Base-by-base conservation (phyloP, 2,888 invertebrate species). In the Xestia c-nigrum region DNA sequence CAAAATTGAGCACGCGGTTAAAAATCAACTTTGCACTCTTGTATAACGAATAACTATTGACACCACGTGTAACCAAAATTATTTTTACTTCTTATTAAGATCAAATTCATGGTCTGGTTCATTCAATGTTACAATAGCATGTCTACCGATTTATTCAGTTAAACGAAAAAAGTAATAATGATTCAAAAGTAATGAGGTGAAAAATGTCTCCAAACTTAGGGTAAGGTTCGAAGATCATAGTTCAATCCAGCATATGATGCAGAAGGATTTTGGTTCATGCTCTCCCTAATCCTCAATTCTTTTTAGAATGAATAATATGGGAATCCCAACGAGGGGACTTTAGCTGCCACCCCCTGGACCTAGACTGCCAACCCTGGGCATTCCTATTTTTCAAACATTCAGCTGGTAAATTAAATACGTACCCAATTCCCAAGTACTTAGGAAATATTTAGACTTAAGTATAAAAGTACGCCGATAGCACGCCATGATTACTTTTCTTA, bases 401-500 rank as follows among this genome's bases (percentile, higher is more conserved):
- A 63, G 40, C n/a, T n/a, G 40, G n/a, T 6, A 40, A 40, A n/a
- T 46, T 19, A 31, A 12, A 12, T n/a, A 12, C 12, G 6, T 4
- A 63, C n/a, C 21, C 12, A 3, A n/a, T n/a, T 6, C n/a, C 1
- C n/a, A 6, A n/a, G 40, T 63, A 40, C 7, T 14, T 40, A 12
- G 10, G 12, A 12, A 63, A 38, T 5, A 59, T 3, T 43, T 43
- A 43, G 43, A 43, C n/a, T 9, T 7, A 14, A 47, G 7, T 21
- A 10, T 16, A 70, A 57, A 69, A 57, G 31, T 59, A 70, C 14
- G 10, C 43, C 19, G 16, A 52, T 16, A n/a, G 16, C 50, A 31
- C 7, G 14, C 59, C 59, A 38, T 31, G 10, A 63, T 14, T 47
- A 47, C 57, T 79, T 52, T 24, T 72, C 24, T 46, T 71, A 61